Evolutionary conservation across 2,888 invertebrate genomes (phyloP), one percentile per base, ranked within the genome.

Genomic region (Ryuthela nishihirai): DNA sequence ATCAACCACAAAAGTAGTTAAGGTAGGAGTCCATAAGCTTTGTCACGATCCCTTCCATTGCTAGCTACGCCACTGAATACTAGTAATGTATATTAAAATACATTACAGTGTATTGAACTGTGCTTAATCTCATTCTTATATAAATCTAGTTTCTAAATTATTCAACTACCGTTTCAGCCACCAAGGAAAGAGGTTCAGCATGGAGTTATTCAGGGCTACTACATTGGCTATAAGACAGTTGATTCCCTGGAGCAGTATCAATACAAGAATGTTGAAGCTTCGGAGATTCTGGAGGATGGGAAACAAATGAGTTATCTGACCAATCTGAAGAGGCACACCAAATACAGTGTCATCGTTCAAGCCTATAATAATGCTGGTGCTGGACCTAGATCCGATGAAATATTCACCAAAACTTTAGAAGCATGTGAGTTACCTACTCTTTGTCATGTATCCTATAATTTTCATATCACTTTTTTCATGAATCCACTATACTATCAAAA

Each of bases 181-280:
- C 74, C 74, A 5, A 63, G 61, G 4, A 44, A 64, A 5, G 70
- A 70, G 9, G 50, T 70, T 46, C 67, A 68, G 43, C 72, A 74
- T 59, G 75, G 74, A 4, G 63, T 69, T 23, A 70, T 74, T 36
- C 62, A 69, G n/a, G 74, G 74, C 3, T 75, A 74, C 61, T 72
- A 72, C 60, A 69, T 75, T 34, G 74, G 73, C 1, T 74, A 73
- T 65, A 72, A 71, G 39, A 23, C 45, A 10, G 39, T 34, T 4
- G 54, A 45, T 15, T 46, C 54, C 21, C 53, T 53, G 10, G 52
- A 62, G 12, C 44, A 54, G 12, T 64, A 56, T 42, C 61, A 56
- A 17, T 64, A 64, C 29, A 64, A 64, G 41, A 62, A 62, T 53
- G 47, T 62, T 17, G 64, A 62, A 42, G 24, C 56, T 2, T 17